Evolutionary conservation across 2,113 vertebrate genomes (phyloP).

Genomic region (Nycticebus coucang): DNA sequence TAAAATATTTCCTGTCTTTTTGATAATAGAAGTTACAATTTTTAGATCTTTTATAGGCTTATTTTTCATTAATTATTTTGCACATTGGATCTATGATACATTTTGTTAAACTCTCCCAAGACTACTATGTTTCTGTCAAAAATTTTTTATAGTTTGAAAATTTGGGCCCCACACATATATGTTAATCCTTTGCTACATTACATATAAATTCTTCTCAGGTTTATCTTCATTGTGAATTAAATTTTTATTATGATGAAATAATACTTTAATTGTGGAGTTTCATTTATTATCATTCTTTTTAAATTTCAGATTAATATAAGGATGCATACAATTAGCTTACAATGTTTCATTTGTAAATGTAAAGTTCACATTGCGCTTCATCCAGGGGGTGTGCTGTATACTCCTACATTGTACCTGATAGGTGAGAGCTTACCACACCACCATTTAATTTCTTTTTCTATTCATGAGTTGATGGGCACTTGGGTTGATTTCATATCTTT

Average conservation of each 20-base stretch:
- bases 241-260: constrained; percentile 39
- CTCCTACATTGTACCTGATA: too few species aligned
- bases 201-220: not conserved
- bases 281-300: not conserved
- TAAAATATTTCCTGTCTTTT: not conserved
- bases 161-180: not conserved
- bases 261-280: not conserved
- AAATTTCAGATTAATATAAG: too few species aligned
- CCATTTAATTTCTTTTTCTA: too few species aligned
- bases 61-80: constrained; percentile 41
- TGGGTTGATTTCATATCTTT: too few species aligned
- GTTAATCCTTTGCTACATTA: not conserved
- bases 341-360: too few species aligned
- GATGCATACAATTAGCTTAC: too few species aligned
- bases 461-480: too few species aligned
- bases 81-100: not conserved
- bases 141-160: constrained; percentile 5
- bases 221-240: not conserved
- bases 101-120: constrained; percentile 29
- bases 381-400: too few species aligned
- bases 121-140: not conserved
- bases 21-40: not conserved
- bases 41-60: constrained; percentile 14
- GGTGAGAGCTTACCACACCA: too few species aligned
- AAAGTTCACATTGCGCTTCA: too few species aligned